phyloP scores from a whole-genome alignment of 2,797 vertebrate genomes.

The Acestrorhynchus altus region DNA sequence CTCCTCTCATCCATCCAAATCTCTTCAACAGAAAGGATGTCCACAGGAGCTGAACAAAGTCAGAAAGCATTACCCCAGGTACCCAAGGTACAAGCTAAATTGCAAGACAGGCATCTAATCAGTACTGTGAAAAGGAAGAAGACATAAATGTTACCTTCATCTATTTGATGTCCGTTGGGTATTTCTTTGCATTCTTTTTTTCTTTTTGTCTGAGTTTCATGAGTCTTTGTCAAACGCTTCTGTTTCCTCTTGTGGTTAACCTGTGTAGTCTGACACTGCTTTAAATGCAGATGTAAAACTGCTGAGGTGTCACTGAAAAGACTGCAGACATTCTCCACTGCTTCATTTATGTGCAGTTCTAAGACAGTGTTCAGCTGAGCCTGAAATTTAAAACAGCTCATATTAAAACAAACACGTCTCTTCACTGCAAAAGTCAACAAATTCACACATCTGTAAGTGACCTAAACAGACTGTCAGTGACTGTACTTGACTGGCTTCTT shows the following conservation, averaged over 20 bases:
- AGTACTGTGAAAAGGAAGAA: background rate
- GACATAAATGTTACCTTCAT: background rate
- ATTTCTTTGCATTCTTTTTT: background rate
- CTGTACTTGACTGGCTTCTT: no score
- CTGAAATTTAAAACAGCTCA: constrained; percentile 4
- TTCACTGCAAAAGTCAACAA: constrained; percentile 4
- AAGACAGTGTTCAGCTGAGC: constrained; percentile 68
- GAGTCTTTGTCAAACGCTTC: constrained; percentile 62
- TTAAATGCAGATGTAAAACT: constrained; percentile 65
- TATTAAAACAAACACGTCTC: background rate
- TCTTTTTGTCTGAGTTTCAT: constrained; percentile 61
- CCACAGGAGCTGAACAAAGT: constrained; percentile 7
- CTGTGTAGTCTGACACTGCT: constrained; percentile 55
- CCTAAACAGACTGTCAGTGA: background rate
- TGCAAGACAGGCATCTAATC: background rate
- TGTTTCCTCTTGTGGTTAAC: constrained; percentile 66
- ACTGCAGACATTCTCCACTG: constrained; percentile 72
- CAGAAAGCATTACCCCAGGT: background rate
- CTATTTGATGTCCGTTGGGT: background rate
- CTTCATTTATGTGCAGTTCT: constrained; percentile 70
- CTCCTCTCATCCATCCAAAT: background rate
- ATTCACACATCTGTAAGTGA: background rate
- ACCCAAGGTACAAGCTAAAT: no score
- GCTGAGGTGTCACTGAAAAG: constrained; percentile 71
- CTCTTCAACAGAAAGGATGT: constrained; percentile 1